phyloP scores from a whole-genome alignment of 2,888 invertebrate species.

The Mythimna impura region DNA sequence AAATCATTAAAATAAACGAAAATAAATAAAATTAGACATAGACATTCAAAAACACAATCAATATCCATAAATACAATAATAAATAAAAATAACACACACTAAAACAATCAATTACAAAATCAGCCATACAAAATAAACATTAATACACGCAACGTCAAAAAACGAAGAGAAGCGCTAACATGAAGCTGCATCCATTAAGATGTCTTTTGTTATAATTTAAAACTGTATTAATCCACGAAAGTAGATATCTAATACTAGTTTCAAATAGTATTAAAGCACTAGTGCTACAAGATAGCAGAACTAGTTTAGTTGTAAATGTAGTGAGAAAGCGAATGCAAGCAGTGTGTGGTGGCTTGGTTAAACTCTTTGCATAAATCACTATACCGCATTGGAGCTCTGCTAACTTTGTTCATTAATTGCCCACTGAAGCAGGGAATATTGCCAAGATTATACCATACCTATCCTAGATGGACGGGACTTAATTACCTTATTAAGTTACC shows the following conservation, averaged over 20 bases:
- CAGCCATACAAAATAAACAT: too few species aligned
- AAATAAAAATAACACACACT: too few species aligned
- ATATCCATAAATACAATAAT: too few species aligned
- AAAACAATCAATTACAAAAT: too few species aligned
- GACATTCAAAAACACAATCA: too few species aligned
- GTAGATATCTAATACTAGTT: conserved; percentile 2
- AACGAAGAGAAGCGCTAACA: too few species aligned
- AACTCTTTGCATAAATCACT: conserved; percentile 74
- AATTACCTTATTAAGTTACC: conserved; percentile 41
- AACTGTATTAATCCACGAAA: neutral
- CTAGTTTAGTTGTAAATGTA: conserved; percentile 55
- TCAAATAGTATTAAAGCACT: conserved; percentile 17
- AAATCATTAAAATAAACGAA: too few species aligned
- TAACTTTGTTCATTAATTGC: conserved; percentile 75
- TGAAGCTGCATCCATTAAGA: neutral
- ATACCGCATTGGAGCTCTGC: conserved; percentile 64
- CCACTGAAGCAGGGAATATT: conserved; percentile 64
- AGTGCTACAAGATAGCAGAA: conserved; percentile 37
- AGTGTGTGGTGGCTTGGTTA: conserved; percentile 53
- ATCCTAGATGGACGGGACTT: conserved; percentile 44
- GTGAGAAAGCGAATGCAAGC: conserved; percentile 62
- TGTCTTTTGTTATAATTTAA: neutral
- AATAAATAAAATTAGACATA: too few species aligned
- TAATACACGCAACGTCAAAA: too few species aligned
- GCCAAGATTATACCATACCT: conserved; percentile 60